Conservation (phyloP, 2,888 invertebrate genomes). For the Lucinisca nassula region DNA sequence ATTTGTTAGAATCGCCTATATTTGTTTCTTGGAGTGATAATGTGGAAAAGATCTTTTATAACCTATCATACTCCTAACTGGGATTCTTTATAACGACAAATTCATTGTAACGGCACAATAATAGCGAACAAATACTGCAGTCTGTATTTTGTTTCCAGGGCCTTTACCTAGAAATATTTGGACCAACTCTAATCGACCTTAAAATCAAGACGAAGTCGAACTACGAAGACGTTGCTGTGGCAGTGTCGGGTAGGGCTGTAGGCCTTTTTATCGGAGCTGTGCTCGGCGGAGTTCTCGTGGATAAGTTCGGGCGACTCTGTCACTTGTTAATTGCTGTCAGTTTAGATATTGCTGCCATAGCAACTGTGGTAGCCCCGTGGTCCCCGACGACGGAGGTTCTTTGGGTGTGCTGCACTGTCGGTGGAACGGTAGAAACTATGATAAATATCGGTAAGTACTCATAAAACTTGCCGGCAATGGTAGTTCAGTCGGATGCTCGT, state of each 20-base stretch:
- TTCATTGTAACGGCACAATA: too few relatives aligned
- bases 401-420: slow-evolving; percentile 67
- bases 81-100: too few relatives aligned
- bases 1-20: too few relatives aligned
- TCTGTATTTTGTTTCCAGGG: slow-evolving; percentile 65
- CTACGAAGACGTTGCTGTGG: slow-evolving; percentile 75
- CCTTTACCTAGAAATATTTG: slow-evolving; percentile 73
- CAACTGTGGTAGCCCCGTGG: slow-evolving; percentile 66
- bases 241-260: slow-evolving; percentile 69
- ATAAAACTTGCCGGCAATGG: too few relatives aligned
- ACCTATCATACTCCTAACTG: too few relatives aligned
- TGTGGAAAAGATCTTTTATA: too few relatives aligned
- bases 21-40: too few relatives aligned
- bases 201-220: slow-evolving; percentile 66
- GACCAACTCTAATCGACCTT: slow-evolving; percentile 77
- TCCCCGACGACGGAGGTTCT: slow-evolving; percentile 52
- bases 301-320: slow-evolving; percentile 64
- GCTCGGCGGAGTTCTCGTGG: slow-evolving; percentile 64
- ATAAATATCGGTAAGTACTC: slow-evolving; percentile 78
- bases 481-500: too few relatives aligned
- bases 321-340: slow-evolving; percentile 72
- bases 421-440: slow-evolving; percentile 73
- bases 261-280: slow-evolving; percentile 67
- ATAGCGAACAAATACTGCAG: too few relatives aligned
- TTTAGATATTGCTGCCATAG: slow-evolving; percentile 63